Conservation (phyloP, 2,888 invertebrate genomes). For the Meteorus colon region DNA sequence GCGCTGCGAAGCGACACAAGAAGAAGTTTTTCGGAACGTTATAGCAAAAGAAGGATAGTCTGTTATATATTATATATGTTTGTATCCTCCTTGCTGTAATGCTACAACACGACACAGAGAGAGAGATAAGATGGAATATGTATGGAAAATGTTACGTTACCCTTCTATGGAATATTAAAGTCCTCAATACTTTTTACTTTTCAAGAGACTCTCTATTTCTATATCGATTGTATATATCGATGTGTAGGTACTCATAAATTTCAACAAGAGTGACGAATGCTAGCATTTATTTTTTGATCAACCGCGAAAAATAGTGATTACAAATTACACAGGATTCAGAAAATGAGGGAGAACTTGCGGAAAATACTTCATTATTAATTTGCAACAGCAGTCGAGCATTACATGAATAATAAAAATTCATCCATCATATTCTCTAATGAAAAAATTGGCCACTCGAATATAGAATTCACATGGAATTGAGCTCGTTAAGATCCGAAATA, state of each 20-base stretch:
- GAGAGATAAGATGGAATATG: neutral
- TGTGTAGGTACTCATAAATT: too few relatives aligned
- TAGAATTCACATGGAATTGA: slow-evolving; percentile 1
- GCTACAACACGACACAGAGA: neutral
- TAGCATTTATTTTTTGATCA: too few relatives aligned
- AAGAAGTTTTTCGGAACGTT: slow-evolving; percentile 19
- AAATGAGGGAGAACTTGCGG: too few relatives aligned
- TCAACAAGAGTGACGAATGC: too few relatives aligned
- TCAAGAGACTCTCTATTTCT: slow-evolving; percentile 52
- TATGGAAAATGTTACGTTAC: slow-evolving; percentile 51
- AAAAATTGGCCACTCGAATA: neutral
- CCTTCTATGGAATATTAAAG: slow-evolving; percentile 67
- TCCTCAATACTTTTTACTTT: slow-evolving; percentile 46
- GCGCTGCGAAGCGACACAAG: slow-evolving; percentile 40
- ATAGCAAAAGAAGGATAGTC: neutral
- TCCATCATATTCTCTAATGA: slow-evolving; percentile 26
- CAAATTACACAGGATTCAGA: too few relatives aligned
- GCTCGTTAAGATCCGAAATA: slow-evolving; percentile 32
- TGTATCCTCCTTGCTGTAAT: neutral
- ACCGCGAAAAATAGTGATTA: too few relatives aligned
- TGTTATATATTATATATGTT: neutral
- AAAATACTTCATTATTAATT: too few relatives aligned
- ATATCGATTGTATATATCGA: slow-evolving; percentile 31
- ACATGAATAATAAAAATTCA: too few relatives aligned
- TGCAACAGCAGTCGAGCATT: too few relatives aligned